Evolutionary conservation across 2,113 vertebrate species (phyloP), one percentile per base, ranked within the genome.

Genomic region (Pongo pygmaeus): DNA sequence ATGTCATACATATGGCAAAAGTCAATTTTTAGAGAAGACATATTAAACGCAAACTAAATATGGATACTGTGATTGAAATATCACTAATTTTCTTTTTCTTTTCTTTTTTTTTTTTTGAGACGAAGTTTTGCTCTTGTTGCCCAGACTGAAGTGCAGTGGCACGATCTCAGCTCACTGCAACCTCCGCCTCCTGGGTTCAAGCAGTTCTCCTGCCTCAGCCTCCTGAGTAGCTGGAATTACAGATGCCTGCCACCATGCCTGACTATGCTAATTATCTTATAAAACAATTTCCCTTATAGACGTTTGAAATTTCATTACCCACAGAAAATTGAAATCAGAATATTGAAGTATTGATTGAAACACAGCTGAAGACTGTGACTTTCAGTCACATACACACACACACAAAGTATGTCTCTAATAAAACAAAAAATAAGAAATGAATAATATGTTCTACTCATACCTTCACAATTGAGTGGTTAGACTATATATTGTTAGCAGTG

Each of bases 401-500:
- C 35, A 92, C 16, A 70, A 69, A 64, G 32, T 20, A 17, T 38
- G 1, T 50, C 11, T 77, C 50, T 59, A 12, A 7, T 84, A 72
- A 91, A 88, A 84, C 46, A 96, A 90, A 91, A 96, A 67, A 57
- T 4, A 88, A 94, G 20, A 72, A 87, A 94, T 61, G 3, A 16
- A 46, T 22, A 46, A 55, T 3, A 8, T 86, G 6, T 92, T 70
- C 8, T 75, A 57, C 0, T 69, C 5, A 35, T 32, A 38, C 0
- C 75, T 77, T 69, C 89, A 97, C 27, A 57, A 50, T 72, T 55
- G 13, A 84, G 55, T 84, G 35, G 7, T 7, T 69, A 80, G n/a
- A 43, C 35, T 84, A 22, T 87, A 67, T 48, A 84, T n/a, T 94
- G 25, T 32, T 84, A 69, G n/a, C 14, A 80, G 40, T 74, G 83